A percentile compares a stretch with the other conserved stretches of the same genome.
phyloP scores from a whole-genome alignment of 2,113 vertebrate genomes.

The Misgurnus anguillicaudatus region DNA sequence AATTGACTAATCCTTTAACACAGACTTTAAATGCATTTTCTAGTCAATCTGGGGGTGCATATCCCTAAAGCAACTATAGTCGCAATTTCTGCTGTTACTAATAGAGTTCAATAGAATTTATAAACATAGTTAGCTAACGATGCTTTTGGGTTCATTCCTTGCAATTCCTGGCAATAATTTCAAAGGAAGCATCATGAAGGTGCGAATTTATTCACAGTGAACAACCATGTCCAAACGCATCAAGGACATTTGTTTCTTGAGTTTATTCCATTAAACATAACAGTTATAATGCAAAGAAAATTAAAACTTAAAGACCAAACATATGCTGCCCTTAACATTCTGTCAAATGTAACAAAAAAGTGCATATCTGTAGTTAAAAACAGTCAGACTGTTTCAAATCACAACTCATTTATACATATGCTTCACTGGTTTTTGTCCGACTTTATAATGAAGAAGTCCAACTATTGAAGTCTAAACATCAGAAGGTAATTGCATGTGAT shows the following conservation, averaged over 20 bases:
- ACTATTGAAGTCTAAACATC: neutral
- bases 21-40: too few relatives aligned
- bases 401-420: too few relatives aligned
- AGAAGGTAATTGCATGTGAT: neutral
- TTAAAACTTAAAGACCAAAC: neutral
- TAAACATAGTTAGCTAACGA: too few relatives aligned
- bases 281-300: neutral
- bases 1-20: too few relatives aligned
- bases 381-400: neutral
- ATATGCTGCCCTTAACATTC: neutral
- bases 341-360: neutral
- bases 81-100: too few relatives aligned
- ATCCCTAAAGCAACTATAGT: too few relatives aligned
- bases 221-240: slow-evolving; percentile 44
- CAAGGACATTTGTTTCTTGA: slow-evolving; percentile 42
- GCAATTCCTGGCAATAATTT: slow-evolving; percentile 10
- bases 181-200: slow-evolving; percentile 1
- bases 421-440: too few relatives aligned
- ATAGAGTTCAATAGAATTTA: too few relatives aligned
- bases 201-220: slow-evolving; percentile 30
- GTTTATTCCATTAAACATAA: slow-evolving; percentile 18
- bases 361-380: neutral
- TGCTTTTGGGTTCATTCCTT: too few relatives aligned
- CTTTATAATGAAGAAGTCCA: too few relatives aligned
- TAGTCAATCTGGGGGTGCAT: too few relatives aligned